Evolutionary conservation across 2,888 invertebrate species (phyloP), one percentile per base, ranked within the genome.

Genomic region (Apamea monoglypha): DNA sequence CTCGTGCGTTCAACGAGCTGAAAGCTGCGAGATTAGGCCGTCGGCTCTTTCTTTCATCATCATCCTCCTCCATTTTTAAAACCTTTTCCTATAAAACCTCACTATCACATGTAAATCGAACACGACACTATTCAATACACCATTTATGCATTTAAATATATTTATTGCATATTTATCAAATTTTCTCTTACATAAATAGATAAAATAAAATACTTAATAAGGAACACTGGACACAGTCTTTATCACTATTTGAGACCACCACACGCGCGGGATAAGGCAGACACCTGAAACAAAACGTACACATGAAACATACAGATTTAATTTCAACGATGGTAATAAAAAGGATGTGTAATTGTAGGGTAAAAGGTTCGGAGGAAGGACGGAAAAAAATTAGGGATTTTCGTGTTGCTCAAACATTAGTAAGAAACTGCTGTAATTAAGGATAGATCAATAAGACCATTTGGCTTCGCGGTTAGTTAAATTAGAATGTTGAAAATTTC

Each of bases 211-310:
- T 94, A 94, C 93, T 94, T 90, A 91, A 91, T 95, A 95, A 95
- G 96, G 96, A 96, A 96, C 96, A 96, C 96, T 96, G 94, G 94
- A 94, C 96, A 96, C 96, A 96, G 96, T 97, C 96, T 97, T 96
- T 96, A 95, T 96, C 96, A 96, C 96, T 95, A 94, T 95, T 95
- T 94, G 93, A 92, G 91, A 94, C 92, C 95, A 95, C 95, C 95
- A 94, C 94, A 94, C 93, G 90, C 93, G 93, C 93, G 92, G 92
- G 87, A 91, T 92, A 89, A 88, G 87, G 91, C 92, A 92, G 92
- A 92, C 94, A 96, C 95, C 96, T 97, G 97, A 87, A 96, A 97
- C 96, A 96, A 96, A 95, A 93, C 76, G 74, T 76, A 66, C 47
- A 63, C 53, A 87, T 90, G 78, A 87, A 87, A 63, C 29, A 81